Percentiles rank a stretch among this genome's conserved stretches.
Conservation (phyloP, 2,888 invertebrate species). For the Megalurothrips usitatus region DNA sequence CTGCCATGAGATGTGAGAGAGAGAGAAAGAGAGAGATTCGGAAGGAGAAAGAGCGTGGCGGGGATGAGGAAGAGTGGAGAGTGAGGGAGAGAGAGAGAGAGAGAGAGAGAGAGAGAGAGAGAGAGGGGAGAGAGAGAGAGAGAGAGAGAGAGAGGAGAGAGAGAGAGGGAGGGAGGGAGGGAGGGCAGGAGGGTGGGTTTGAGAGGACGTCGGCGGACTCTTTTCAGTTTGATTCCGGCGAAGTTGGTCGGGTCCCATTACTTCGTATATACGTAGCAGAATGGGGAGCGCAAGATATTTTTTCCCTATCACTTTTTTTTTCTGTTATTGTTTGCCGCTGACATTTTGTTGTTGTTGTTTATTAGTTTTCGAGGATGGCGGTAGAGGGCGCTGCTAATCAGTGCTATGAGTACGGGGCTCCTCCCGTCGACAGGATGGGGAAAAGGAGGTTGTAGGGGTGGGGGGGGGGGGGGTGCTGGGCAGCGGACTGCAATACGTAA, state of each 20-base stretch:
- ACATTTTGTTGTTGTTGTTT: no score
- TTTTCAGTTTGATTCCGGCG: no score
- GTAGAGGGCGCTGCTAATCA: not conserved
- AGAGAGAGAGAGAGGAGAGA: not conserved
- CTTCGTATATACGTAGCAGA: no score
- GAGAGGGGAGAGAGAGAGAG: constrained; percentile 23
- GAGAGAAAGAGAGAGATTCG: not conserved
- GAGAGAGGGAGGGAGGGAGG: not conserved
- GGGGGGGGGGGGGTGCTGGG: constrained; percentile 31
- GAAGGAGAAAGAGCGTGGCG: no score
- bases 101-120: constrained; percentile 30
- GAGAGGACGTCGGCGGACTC: no score
- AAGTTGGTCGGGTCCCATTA: no score
- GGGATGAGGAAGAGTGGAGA: not conserved
- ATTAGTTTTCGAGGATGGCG: no score
- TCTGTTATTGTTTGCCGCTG: no score
- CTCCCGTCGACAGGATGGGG: not conserved
- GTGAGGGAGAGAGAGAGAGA: constrained; percentile 26
- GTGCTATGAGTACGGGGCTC: not conserved
- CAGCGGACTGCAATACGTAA: constrained; percentile 30
- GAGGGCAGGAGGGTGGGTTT: not conserved
- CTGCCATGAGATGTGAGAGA: not conserved
- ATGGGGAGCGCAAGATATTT: no score
- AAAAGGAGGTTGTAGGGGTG: not conserved
- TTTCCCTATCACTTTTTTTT: no score